phyloP scores from a whole-genome alignment of 2,888 invertebrate species.

The Drosophila parthenogenetica region DNA sequence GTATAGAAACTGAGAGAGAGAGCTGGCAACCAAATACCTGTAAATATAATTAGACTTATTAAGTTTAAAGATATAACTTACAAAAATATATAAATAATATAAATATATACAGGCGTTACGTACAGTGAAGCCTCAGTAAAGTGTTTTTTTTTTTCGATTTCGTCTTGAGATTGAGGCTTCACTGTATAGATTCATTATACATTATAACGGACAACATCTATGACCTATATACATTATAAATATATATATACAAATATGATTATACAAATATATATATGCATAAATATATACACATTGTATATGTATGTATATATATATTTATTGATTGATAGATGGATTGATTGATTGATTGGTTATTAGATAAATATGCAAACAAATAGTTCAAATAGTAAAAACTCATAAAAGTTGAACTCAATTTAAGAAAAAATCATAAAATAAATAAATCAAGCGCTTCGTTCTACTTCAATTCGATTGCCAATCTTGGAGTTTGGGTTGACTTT shows the following conservation, averaged over 20 bases:
- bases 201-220: constrained; percentile 40
- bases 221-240: constrained; percentile 43
- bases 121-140: constrained; percentile 38
- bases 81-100: constrained; percentile 32
- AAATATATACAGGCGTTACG: constrained; percentile 27
- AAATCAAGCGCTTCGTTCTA: not conserved
- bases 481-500: constrained; percentile 31
- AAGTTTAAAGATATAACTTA: constrained; percentile 64
- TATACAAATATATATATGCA: constrained; percentile 34
- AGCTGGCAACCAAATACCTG: constrained; percentile 65
- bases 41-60: constrained; percentile 76
- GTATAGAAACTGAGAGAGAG: constrained; percentile 27
- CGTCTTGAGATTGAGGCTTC: constrained; percentile 15
- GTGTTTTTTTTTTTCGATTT: constrained; percentile 14
- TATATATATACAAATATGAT: constrained; percentile 44
- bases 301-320: constrained; percentile 36
- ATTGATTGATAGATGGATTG: constrained; percentile 21
- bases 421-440: not conserved
- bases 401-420: too few species aligned
- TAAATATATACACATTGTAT: constrained; percentile 11
- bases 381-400: constrained; percentile 9
- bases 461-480: constrained; percentile 59
- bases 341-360: constrained; percentile 28
- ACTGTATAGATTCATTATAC: constrained; percentile 34
- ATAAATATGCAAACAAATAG: constrained; percentile 17